Evolutionary conservation across 2,113 vertebrate genomes (phyloP).

Genomic region (Machaerirhynchus nigripectus): DNA sequence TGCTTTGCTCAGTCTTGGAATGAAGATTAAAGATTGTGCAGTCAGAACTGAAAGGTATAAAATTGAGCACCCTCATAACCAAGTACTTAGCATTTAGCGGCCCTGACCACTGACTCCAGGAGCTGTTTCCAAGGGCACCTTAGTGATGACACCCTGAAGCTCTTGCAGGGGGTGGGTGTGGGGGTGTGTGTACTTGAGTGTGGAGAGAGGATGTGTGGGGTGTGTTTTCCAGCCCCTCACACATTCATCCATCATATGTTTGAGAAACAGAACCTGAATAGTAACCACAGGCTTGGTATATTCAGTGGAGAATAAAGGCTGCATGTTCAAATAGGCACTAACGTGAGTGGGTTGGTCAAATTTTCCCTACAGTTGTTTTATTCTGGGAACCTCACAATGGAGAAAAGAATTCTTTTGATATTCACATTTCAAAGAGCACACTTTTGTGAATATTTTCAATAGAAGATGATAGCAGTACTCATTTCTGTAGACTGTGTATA

Average conservation of each 20-base stretch:
- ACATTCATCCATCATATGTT: background rate
- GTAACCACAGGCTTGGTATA: background rate
- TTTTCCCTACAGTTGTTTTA: slow-evolving; percentile 8
- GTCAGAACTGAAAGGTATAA: background rate
- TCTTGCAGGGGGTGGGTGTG: rapidly evolving
- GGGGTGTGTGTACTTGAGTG: no score
- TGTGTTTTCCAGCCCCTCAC: background rate
- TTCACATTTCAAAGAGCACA: slow-evolving; percentile 36
- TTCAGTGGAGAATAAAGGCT: background rate
- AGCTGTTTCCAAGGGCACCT: background rate
- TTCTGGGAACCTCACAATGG: background rate
- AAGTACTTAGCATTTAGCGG: background rate
- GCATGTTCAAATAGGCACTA: background rate
- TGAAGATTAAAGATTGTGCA: background rate
- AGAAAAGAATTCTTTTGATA: slow-evolving; percentile 38
- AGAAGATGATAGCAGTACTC: slow-evolving; percentile 1
- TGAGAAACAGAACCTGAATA: background rate
- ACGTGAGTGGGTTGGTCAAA: slow-evolving; percentile 6
- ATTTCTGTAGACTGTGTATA: slow-evolving; percentile 21
- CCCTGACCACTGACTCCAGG: background rate
- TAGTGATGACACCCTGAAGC: background rate
- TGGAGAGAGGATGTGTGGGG: background rate
- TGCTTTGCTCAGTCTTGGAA: background rate
- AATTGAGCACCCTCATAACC: background rate
- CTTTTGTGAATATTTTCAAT: slow-evolving; percentile 40